Evolutionary conservation across 53 echinoderm and acorn worm genomes (phyloP).

Genomic region (Apostichopus leukothele): DNA sequence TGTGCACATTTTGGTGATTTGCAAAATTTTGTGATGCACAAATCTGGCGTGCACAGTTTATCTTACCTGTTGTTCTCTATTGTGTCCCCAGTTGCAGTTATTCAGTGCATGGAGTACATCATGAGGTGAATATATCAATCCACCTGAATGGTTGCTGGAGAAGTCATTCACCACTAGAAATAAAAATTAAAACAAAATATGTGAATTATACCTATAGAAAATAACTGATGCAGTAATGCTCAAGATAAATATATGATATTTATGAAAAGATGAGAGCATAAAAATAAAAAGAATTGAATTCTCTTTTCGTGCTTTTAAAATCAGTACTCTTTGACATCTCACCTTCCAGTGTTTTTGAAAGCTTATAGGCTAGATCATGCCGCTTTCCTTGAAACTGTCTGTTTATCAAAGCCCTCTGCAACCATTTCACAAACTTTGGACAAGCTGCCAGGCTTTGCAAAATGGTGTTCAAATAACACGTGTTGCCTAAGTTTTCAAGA

Average conservation of each 20-base stretch:
- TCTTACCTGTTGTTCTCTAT: conserved; percentile 73
- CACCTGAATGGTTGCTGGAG: conserved; percentile 57
- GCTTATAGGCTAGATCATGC: conserved; percentile 79
- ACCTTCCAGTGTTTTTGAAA: conserved; percentile 86
- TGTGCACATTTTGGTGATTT: too few relatives aligned
- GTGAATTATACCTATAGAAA: too few relatives aligned
- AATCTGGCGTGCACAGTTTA: too few relatives aligned
- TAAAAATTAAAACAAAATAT: too few relatives aligned
- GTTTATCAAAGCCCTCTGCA: conserved; percentile 68
- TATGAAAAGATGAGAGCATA: too few relatives aligned
- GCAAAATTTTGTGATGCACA: too few relatives aligned
- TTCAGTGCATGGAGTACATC: conserved; percentile 79
- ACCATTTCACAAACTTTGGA: conserved; percentile 84
- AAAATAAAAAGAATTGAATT: too few relatives aligned
- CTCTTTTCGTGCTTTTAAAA: too few relatives aligned
- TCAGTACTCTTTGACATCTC: background rate
- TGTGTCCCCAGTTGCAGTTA: conserved; percentile 72
- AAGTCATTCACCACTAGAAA: conserved; percentile 74
- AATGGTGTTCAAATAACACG: conserved; percentile 95
- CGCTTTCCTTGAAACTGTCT: conserved; percentile 74
- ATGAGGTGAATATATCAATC: conserved; percentile 76
- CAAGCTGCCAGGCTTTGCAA: conserved; percentile 93
- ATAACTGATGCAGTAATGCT: too few relatives aligned
- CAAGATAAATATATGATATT: too few relatives aligned
- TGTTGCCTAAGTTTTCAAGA: conserved; percentile 92